Percentiles rank a stretch among this genome's conserved stretches.
These are phyloP conservation scores for Falcunculus frontatus DNA, from an alignment of 2,113 vertebrate genomes.

Conservation along the genomic window DNA sequence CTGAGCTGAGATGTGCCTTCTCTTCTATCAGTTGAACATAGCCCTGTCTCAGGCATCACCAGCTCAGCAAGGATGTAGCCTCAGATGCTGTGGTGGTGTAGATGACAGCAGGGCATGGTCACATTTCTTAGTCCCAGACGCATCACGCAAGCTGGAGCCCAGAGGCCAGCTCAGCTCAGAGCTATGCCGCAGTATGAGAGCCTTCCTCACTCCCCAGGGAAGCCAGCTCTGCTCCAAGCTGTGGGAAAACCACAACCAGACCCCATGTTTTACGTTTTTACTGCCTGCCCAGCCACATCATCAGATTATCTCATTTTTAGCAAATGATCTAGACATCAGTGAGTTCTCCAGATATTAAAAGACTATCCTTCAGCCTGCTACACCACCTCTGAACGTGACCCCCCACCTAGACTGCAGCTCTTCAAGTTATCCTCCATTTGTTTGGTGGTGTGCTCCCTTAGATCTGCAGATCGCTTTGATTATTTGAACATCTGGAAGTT, in stretches of 20 bases:
- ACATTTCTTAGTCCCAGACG: neutral
- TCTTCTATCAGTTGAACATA: neutral
- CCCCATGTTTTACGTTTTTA: neutral
- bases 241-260: neutral
- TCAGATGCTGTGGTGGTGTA: neutral
- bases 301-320: neutral
- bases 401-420: slow-evolving; percentile 53
- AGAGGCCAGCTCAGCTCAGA: neutral
- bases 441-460: slow-evolving; percentile 59
- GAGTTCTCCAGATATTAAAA: slow-evolving; percentile 10
- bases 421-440: slow-evolving; percentile 64
- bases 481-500: slow-evolving; percentile 73
- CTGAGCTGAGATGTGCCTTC: neutral
- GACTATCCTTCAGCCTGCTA: neutral
- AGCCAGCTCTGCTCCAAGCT: neutral
- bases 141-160: neutral
- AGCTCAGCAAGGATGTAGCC: neutral
- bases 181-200: rapidly evolving
- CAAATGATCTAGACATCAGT: neutral
- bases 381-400: neutral
- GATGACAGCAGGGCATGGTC: neutral
- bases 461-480: slow-evolving; percentile 69
- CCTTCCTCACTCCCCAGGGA: rapidly evolving
- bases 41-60: neutral
- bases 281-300: neutral